Conservation (phyloP, 2,797 vertebrate species). For the Potorous gilbertii region DNA sequence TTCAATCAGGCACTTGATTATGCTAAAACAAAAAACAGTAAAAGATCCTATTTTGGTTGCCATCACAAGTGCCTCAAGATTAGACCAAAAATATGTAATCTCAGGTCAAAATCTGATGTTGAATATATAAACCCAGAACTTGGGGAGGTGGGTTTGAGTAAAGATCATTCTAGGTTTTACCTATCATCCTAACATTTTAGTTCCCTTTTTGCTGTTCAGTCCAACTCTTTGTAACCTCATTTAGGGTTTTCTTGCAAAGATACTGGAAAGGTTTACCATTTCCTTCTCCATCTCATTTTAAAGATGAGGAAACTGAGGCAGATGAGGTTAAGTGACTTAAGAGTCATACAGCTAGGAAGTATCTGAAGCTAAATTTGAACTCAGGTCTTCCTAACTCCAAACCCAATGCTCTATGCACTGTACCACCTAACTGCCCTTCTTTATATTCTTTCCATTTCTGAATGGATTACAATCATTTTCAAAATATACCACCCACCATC, state of each 20-base stretch:
- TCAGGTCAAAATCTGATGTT: not conserved
- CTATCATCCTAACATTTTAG: not conserved
- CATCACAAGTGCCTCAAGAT: not conserved
- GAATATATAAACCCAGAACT: not conserved
- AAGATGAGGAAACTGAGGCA: not conserved
- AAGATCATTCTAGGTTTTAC: not conserved
- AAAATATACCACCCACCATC: conserved; percentile 21
- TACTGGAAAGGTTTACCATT: not conserved
- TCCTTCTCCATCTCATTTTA: not conserved
- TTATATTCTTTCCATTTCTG: not conserved
- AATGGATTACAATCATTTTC: not conserved
- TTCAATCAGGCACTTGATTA: too few relatives aligned
- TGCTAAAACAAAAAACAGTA: too few relatives aligned
- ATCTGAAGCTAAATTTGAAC: not conserved
- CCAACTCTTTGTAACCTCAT: not conserved
- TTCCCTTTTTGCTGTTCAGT: not conserved
- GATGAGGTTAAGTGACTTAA: not conserved
- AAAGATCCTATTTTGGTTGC: too few relatives aligned
- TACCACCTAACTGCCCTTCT: not conserved
- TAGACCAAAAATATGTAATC: not conserved
- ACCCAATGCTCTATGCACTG: too few relatives aligned
- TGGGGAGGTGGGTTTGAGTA: not conserved
- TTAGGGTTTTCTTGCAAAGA: not conserved
- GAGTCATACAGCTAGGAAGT: not conserved
- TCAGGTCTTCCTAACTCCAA: not conserved